phyloP scores from a whole-genome alignment of 2,797 vertebrate genomes.

The Eulemur albifrons region DNA sequence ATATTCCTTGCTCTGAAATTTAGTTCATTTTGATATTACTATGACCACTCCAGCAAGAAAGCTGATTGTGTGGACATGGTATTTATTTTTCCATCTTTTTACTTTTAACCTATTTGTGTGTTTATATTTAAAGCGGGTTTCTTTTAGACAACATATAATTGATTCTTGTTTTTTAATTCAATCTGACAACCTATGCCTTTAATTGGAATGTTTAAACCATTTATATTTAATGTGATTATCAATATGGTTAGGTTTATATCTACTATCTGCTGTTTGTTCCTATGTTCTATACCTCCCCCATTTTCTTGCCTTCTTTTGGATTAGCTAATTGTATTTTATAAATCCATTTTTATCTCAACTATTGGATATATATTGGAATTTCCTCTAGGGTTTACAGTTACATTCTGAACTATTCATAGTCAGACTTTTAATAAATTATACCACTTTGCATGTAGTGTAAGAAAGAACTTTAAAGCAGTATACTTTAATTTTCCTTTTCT shows the following conservation, averaged over 20 bases:
- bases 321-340: background rate
- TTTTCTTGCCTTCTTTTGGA: background rate
- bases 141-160: background rate
- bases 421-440: background rate
- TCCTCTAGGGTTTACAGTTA: background rate
- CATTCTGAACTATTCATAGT: background rate
- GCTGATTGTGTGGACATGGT: background rate
- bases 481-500: background rate
- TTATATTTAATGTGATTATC: background rate
- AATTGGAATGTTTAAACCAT: background rate
- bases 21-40: background rate
- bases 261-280: background rate
- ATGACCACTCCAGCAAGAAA: background rate
- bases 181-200: background rate
- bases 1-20: background rate
- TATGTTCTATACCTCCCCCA: background rate
- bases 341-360: background rate
- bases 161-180: background rate
- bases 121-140: background rate
- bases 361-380: background rate
- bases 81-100: background rate
- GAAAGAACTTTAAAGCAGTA: background rate
- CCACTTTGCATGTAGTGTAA: background rate
- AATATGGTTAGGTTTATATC: background rate
- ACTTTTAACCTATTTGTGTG: background rate